These are phyloP conservation scores for Echinometra lucunter DNA, from an alignment of 53 echinoderm and acorn worm species.

Conservation along the genomic window DNA sequence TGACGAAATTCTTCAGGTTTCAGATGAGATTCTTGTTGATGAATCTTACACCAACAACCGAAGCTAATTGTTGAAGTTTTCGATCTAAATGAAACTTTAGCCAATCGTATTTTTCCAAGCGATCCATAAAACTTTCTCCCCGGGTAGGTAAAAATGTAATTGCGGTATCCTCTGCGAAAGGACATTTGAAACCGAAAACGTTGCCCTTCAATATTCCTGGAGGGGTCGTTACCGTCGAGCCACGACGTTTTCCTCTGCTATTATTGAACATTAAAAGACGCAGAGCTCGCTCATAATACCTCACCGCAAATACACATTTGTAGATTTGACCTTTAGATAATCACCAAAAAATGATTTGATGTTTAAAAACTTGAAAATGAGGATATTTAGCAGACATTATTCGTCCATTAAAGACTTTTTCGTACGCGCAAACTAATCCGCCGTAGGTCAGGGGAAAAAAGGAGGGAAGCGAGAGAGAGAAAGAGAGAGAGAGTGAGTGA, in stretches of 20 bases:
- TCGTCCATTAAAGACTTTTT: too few relatives aligned
- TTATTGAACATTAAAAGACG: not conserved
- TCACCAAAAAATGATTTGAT: not conserved
- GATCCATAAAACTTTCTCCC: not conserved
- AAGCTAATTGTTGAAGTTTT: slow-evolving; percentile 7
- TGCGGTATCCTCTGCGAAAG: not conserved
- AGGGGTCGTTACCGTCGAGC: not conserved
- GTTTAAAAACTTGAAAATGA: too few relatives aligned
- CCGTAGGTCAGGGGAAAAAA: too few relatives aligned
- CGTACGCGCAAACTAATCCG: too few relatives aligned
- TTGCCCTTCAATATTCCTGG: not conserved
- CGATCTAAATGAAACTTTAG: too few relatives aligned
- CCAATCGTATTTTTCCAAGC: not conserved
- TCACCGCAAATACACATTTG: not conserved
- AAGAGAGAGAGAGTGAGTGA: not conserved
- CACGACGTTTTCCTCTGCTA: not conserved
- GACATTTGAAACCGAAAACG: slow-evolving; percentile 5
- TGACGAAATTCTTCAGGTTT: not conserved
- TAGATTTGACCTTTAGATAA: not conserved
- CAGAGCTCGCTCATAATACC: not conserved
- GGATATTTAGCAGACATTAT: too few relatives aligned
- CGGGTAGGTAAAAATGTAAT: not conserved
- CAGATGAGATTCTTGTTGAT: not conserved
- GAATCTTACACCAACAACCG: not conserved
- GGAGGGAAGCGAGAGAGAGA: not conserved